Evolutionary conservation across 2,888 invertebrate genomes (phyloP), one percentile per base, ranked within the genome.

Genomic region (Euzetes globulus): DNA sequence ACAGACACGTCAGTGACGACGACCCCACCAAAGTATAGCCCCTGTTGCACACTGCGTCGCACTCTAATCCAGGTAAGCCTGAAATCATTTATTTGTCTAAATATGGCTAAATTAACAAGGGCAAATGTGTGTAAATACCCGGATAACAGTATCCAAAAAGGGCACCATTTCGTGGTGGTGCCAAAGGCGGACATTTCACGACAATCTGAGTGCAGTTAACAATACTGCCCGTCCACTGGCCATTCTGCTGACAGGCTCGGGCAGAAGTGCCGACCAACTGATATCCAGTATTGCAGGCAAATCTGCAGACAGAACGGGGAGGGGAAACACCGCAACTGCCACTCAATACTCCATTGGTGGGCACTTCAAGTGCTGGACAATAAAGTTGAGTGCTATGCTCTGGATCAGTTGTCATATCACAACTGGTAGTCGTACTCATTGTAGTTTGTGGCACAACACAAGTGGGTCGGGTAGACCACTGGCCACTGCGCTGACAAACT

Each of bases 241-340:
- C 68, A 19, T 15, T 13, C 1, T 13, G 19, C 5, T 37, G 33
- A 15, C 68, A 68, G 22, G 45, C 68, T 22, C 22, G 1, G 6
- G 13, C 11, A 4, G 68, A 37, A 11, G 19, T n/a, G 1, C 68
- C 68, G 5, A 37, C 13, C 22, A 68, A 45, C 45, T 68, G 68
- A 29, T 41, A 68, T 6, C 68, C 68, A 41, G 68, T 1, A 45
- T 68, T 68, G 22, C 68, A 68, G 19, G 11, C 19, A 68, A 68
- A 68, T 6, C 9, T 22, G 22, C 68, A 68, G 22, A 22, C 13
- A 9, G 68, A 17, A 13, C 22, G 5, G 2, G 68, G 68, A 37
- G 19, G n/a, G 6, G 41, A 15, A 1, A 45, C 22, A 19, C 13
- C 9, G 45, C 68, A 68, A 33, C 68, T 68, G 1, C 68, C 68